Evolutionary conservation across 2,797 vertebrate species (phyloP), one percentile per base, ranked within the genome.

Genomic region (Selene dorsalis): DNA sequence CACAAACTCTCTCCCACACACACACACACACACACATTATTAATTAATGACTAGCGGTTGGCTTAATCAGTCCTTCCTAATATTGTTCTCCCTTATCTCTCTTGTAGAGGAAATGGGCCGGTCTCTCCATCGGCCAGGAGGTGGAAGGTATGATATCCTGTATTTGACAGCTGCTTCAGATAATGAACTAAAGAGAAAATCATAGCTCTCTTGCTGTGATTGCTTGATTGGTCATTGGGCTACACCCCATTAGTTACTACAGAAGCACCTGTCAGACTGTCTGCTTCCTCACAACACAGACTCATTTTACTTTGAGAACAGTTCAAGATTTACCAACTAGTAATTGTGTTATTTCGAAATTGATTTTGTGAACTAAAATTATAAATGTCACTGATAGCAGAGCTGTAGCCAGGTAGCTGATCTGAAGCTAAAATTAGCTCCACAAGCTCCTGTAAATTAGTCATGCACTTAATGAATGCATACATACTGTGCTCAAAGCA

Each of bases 101-200:
- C 75, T 83, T 89, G 32, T 82, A 99, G 98, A 95, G 98, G 80
- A 99, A 99, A 94, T 99, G 98, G 98, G 98, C 97, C 0, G 98
- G 97, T 35, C 96, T 99, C 75, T 97, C 98, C 86, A 99, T 99
- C 0, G 97, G 97, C 2, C 98, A 99, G 85, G 98, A 99, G 50
- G 96, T 99, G 60, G 97, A 99, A 90, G 98, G 98, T 99, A 93
- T 93, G 30, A 76, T 28, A 7, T 43, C 0, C 9, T 67, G 3
- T 56, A 0, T 67, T 39, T 60, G 1, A n/a, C 50, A 2, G 22
- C 14, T 74, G 24, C 22, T 48, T 18, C 39, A 58, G 13, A 69
- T 7, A 10, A 9, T 69, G 20, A n/a, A 50, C 20, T 12, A 2
- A 26, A 48, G 22, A 50, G 35, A 13, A 52, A 13, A 22, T 52